Percentiles rank a stretch among this genome's conserved stretches.
phyloP scores from a whole-genome alignment of 2,797 vertebrate species.

The Hirundo rustica region DNA sequence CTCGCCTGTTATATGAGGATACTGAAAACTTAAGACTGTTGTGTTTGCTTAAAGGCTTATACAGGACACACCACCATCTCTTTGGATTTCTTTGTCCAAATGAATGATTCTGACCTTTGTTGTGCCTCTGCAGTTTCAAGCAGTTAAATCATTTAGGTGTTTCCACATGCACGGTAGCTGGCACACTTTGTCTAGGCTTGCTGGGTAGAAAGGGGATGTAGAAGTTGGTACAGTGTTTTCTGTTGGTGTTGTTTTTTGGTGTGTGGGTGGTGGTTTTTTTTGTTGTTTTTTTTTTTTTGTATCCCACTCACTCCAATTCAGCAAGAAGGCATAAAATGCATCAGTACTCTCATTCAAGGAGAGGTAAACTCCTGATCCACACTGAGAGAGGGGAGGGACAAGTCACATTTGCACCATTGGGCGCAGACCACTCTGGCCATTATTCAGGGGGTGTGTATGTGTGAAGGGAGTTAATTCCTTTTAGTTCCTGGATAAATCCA shows the following conservation, averaged over 20 bases:
- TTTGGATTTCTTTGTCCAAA: not conserved
- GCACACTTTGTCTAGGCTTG: not conserved
- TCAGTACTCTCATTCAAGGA: not conserved
- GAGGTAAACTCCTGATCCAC: not conserved
- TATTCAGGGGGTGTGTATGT: conserved; percentile 8
- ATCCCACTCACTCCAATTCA: not conserved
- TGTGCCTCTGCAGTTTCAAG: not conserved
- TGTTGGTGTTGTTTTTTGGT: not conserved
- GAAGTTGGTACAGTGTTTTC: not conserved
- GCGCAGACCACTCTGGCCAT: not conserved
- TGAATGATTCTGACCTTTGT: not conserved
- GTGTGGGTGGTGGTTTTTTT: not conserved
- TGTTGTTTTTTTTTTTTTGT: not conserved
- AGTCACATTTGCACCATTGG: not conserved
- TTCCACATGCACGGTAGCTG: not conserved
- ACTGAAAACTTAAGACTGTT: not conserved
- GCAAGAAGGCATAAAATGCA: not conserved
- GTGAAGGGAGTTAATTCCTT: conserved; percentile 44
- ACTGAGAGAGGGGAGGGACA: not conserved
- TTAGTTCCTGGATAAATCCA: conserved; percentile 32
- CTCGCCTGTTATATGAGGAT: not conserved
- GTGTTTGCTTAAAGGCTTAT: not conserved
- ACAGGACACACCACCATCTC: not conserved
- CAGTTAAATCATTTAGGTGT: conserved; percentile 32
- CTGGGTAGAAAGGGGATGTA: not conserved